Conservation (phyloP, 1,140 invertebrate species). For the Tetramorium parvispinum region DNA sequence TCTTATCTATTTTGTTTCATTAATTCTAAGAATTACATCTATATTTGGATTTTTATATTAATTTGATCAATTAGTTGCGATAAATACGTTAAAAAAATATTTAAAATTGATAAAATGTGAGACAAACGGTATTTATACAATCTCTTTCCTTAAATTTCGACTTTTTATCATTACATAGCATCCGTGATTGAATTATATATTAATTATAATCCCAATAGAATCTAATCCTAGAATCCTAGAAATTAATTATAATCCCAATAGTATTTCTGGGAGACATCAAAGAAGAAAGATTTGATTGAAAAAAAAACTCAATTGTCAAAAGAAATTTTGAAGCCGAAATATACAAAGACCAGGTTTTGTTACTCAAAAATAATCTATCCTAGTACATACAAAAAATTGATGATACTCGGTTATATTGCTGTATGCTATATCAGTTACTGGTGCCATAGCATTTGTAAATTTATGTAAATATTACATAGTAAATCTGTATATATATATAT, state of each 20-base stretch:
- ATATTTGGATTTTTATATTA: slow-evolving; percentile 40
- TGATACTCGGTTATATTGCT: slow-evolving; percentile 16
- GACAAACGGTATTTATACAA: background rate
- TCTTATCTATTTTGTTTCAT: background rate
- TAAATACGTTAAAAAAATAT: background rate
- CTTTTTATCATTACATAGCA: background rate
- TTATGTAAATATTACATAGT: slow-evolving; percentile 70
- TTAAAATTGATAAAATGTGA: background rate
- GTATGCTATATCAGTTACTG: background rate
- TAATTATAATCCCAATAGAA: background rate
- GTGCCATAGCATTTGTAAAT: slow-evolving; percentile 65
- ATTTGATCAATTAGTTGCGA: background rate
- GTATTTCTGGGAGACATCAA: background rate
- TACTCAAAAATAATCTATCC: background rate
- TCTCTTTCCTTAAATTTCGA: background rate
- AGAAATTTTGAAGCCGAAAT: background rate
- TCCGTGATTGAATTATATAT: background rate
- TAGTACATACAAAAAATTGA: background rate
- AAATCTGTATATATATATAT: slow-evolving; percentile 25
- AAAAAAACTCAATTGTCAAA: background rate
- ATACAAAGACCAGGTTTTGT: background rate
- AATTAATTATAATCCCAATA: background rate
- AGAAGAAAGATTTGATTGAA: background rate
- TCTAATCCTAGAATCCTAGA: no score
- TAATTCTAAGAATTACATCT: slow-evolving; percentile 12